These are phyloP conservation scores for Metridium senile DNA, from an alignment of 92 coral and sea anemone species.

Conservation along the genomic window DNA sequence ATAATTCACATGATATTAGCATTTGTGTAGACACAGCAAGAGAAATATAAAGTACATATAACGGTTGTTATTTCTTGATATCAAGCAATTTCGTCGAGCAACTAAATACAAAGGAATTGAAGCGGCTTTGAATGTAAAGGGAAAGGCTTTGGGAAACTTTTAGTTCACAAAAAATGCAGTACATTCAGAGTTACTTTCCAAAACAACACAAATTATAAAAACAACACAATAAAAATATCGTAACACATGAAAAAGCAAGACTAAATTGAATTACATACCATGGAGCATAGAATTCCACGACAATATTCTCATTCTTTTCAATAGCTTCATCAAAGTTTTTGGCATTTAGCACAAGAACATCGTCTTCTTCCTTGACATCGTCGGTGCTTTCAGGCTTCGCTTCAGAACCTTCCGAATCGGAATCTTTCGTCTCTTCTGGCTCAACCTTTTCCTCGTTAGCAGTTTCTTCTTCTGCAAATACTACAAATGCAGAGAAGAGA, in stretches of 20 bases:
- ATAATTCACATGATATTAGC: background rate
- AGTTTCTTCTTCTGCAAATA: slow-evolving; percentile 63
- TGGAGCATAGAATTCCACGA: slow-evolving; percentile 97
- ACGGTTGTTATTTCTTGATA: background rate
- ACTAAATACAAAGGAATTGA: too few species aligned
- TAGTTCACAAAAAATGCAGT: too few species aligned
- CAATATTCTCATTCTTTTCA: slow-evolving; percentile 71
- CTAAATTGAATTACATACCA: slow-evolving; percentile 59
- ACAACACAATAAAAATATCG: background rate
- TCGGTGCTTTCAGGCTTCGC: slow-evolving; percentile 28
- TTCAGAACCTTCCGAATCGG: slow-evolving; percentile 31
- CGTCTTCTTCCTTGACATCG: slow-evolving; percentile 78
- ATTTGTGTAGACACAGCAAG: background rate
- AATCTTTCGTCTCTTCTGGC: slow-evolving; percentile 37
- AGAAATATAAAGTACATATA: background rate
- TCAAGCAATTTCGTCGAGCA: background rate
- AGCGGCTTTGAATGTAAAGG: too few species aligned
- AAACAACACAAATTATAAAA: background rate
- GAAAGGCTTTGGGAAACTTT: too few species aligned
- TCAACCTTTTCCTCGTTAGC: slow-evolving; percentile 39
- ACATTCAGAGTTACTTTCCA: background rate
- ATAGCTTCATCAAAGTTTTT: slow-evolving; percentile 81
- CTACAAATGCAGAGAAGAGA: slow-evolving; percentile 53
- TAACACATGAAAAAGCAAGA: background rate
- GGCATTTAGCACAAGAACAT: slow-evolving; percentile 80